Base-by-base conservation (phyloP, 2,888 invertebrate species). In the Hirtodrosophila trivittata region DNA sequence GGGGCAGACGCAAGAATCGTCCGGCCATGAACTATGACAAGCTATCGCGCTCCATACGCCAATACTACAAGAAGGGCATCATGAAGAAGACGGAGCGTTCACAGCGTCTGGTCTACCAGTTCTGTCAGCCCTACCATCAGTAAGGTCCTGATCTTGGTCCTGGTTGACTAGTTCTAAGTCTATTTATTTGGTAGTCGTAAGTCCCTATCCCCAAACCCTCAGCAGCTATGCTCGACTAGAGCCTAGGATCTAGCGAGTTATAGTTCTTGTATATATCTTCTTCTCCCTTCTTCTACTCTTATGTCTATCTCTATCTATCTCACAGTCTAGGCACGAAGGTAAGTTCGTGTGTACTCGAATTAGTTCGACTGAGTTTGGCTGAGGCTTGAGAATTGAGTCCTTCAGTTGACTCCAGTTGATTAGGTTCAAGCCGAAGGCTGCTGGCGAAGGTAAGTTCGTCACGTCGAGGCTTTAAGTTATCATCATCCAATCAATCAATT, bases 11-110 rank as follows among this genome's bases (percentile, higher is more conserved):
- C 73, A 99, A 99, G 92, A 99, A 99, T 92, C 93, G 99, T 7
- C 98, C 98, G 0, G 98, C 98, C 21, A 99, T 99, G 99, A 99
- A 99, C 92, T 99, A 99, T 92, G 99, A 99, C 92, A 99, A 99
- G 91, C 92, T 99, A 43, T 98, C 98, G 71, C 94, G 99, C 55
- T 98, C 98, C 78, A 98, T 99, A 89, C 92, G 99, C 47, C 99
- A 99, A 91, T 98, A 98, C 92, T 99, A 99, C 93, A 98, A 99
- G 92, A 99, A 99, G 91, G 98, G 98, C 55, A 98, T 99, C 91
- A 98, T 98, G 97, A 98, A 98, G 93, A 99, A 99, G 91, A 99
- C 99, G 0, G 98, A 98, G 90, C 93, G 98, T 72, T 98, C 98
- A 78, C 99, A 99, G 92, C 94, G 99, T 89, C 94, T 99, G 85